These are phyloP conservation scores for Pyrrhia umbra DNA, from an alignment of 2,888 invertebrate genomes.

Conservation along the genomic window DNA sequence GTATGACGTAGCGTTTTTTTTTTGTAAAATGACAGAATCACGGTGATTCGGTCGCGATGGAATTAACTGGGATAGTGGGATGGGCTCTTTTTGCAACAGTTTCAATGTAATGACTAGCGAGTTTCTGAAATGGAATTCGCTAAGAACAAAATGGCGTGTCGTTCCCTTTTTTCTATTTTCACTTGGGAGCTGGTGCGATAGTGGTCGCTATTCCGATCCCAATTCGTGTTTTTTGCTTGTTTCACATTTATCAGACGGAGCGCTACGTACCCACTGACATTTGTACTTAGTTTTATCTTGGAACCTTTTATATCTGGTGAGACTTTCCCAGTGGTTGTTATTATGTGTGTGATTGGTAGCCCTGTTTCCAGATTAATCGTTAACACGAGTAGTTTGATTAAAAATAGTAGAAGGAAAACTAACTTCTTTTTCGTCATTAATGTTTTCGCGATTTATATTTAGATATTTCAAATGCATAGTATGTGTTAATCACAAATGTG, in stretches of 20 bases:
- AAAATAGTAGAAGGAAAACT: too few relatives aligned
- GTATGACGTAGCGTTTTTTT: constrained; percentile 52
- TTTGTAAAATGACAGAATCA: constrained; percentile 51
- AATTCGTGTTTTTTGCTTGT: constrained; percentile 38
- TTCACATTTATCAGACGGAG: constrained; percentile 37
- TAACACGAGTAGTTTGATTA: too few relatives aligned
- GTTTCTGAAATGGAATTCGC: constrained; percentile 51
- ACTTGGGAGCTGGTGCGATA: constrained; percentile 37
- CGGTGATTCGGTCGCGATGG: constrained; percentile 51
- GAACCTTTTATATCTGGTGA: not conserved
- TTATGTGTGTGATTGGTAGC: constrained; percentile 1
- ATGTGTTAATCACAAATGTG: too few relatives aligned
- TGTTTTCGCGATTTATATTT: too few relatives aligned
- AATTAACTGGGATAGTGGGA: constrained; percentile 51
- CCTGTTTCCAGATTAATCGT: too few relatives aligned
- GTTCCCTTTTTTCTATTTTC: constrained; percentile 45
- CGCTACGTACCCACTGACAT: constrained; percentile 10
- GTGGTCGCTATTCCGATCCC: constrained; percentile 44
- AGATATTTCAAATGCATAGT: too few relatives aligned
- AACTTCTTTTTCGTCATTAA: too few relatives aligned
- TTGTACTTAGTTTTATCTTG: constrained; percentile 11
- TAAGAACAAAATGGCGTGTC: constrained; percentile 54
- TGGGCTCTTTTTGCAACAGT: constrained; percentile 41
- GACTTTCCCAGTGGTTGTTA: not conserved
- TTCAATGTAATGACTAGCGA: constrained; percentile 46